Base-by-base conservation (phyloP, 92 coral and sea anemone species). In the Muricea muricata region DNA sequence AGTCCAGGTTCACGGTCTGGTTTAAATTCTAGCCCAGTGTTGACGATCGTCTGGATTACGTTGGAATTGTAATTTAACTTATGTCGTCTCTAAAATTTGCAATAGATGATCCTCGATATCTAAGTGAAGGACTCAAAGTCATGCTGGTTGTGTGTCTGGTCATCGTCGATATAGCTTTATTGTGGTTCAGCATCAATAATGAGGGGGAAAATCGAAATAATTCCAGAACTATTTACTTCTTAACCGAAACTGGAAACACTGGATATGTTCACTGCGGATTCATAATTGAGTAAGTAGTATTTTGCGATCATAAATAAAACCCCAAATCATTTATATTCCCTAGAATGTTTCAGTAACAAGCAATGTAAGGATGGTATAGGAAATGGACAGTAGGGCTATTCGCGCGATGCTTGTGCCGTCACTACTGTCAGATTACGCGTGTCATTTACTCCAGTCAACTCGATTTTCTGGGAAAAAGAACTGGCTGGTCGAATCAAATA, bases 101-200 rank as follows among this genome's bases (percentile, higher is more conserved):
- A 18, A 65, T 18, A 68, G 75, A 68, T 21, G 75, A 68, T 68
- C 75, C 75, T 68, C 75, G 75, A 30, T 68, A 33, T 68, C 75
- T 68, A 9, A 68, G 75, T 50, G 47, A 68, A 68, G 75, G 46
- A 6, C 41, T 68, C 13, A 68, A 68, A n/a, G 75, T 68, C 47
- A 1, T 68, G 41, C 48, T 68, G 41, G 75, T 68, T 3, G n/a
- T 68, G 9, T 68, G 47, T 34, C 46, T 68, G 50, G 46, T 68
- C 48, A 68, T 68, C 46, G 37, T 68, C 46, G 75, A 68, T 20
- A 50, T 42, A 1, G 46, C 46, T 68, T 42, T 68, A 10, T 15
- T 42, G 23, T 68, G 75, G 75, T 42, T 68, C 41, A 34, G 46
- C 26, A 33, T 68, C 18, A 68, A 33, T 68, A 33, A 33, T 68